A percentile compares a stretch with the other conserved stretches of the same genome.
Evolutionary conservation across 30 jellyfish, hydroid and myxozoan genomes (phyloP).

Genomic region (Nemopilema nomurai): DNA sequence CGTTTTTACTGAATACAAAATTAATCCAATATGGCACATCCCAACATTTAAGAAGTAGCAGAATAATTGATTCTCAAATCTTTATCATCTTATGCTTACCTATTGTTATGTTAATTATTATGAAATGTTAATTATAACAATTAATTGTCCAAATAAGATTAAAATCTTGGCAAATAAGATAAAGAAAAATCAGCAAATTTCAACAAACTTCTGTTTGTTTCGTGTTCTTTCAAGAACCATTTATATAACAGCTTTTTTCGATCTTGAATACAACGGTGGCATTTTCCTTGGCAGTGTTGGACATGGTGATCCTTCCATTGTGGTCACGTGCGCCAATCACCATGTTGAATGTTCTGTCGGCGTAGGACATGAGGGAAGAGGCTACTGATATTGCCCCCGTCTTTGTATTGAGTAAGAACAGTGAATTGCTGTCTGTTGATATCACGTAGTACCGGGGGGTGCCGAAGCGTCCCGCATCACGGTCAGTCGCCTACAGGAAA

Average conservation of each 20-base stretch:
- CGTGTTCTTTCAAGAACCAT: background rate
- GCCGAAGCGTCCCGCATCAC: slow-evolving; percentile 58
- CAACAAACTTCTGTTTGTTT: background rate
- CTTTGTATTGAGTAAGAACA: slow-evolving; percentile 35
- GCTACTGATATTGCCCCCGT: slow-evolving; percentile 65
- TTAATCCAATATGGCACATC: background rate
- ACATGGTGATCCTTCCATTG: slow-evolving; percentile 34
- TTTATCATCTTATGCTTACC: background rate
- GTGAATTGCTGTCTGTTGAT: slow-evolving; percentile 40
- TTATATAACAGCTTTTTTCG: slow-evolving; percentile 24
- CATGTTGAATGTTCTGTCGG: slow-evolving; percentile 46
- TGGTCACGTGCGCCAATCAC: slow-evolving; percentile 68
- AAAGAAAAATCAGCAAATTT: background rate
- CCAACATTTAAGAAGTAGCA: background rate
- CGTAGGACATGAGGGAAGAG: slow-evolving; percentile 54
- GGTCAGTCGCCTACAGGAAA: slow-evolving; percentile 54
- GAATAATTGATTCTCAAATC: background rate
- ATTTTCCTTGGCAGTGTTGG: slow-evolving; percentile 19
- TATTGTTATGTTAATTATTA: no score
- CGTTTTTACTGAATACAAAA: background rate
- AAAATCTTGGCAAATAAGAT: background rate
- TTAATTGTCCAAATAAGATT: background rate
- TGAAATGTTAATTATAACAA: background rate
- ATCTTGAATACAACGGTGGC: slow-evolving; percentile 50
- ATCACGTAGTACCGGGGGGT: slow-evolving; percentile 32